Evolutionary conservation across 2,888 invertebrate species (phyloP).

Genomic region (Euproctis similis): DNA sequence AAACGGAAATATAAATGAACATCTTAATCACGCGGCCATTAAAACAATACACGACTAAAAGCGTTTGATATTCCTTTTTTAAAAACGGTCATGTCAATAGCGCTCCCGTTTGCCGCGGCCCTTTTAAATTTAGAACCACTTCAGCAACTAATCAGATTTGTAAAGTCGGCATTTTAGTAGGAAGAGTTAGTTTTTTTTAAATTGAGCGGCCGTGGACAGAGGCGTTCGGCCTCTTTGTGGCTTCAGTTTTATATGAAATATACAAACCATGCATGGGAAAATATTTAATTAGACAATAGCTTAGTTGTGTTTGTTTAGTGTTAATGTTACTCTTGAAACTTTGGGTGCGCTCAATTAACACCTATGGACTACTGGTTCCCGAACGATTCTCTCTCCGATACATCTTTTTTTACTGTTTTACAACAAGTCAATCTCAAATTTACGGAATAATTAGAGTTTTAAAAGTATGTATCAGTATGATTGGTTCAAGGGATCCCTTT

Average conservation of each 20-base stretch:
- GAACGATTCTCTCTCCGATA: slow-evolving; percentile 24
- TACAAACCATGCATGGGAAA: slow-evolving; percentile 61
- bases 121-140: slow-evolving; percentile 73
- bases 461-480: slow-evolving; percentile 10
- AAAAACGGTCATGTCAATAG: slow-evolving; percentile 54
- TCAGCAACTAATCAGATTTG: slow-evolving; percentile 68
- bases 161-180: slow-evolving; percentile 57
- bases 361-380: slow-evolving; percentile 56
- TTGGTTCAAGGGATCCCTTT: not conserved
- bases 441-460: slow-evolving; percentile 35
- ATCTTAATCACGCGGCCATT: slow-evolving; percentile 57
- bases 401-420: slow-evolving; percentile 44
- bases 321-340: slow-evolving; percentile 67
- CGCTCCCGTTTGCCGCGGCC: slow-evolving; percentile 38
- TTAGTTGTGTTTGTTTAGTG: slow-evolving; percentile 73
- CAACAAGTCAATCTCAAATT: slow-evolving; percentile 57
- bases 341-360: slow-evolving; percentile 61
- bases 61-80: slow-evolving; percentile 43
- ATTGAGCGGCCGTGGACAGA: slow-evolving; percentile 41
- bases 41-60: slow-evolving; percentile 55
- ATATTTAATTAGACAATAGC: slow-evolving; percentile 75
- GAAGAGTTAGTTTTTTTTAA: slow-evolving; percentile 29
- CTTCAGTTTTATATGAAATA: slow-evolving; percentile 39
- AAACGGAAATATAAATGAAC: slow-evolving; percentile 35
- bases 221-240: slow-evolving; percentile 54